phyloP scores from a whole-genome alignment of 2,113 vertebrate genomes.

The human region DNA sequence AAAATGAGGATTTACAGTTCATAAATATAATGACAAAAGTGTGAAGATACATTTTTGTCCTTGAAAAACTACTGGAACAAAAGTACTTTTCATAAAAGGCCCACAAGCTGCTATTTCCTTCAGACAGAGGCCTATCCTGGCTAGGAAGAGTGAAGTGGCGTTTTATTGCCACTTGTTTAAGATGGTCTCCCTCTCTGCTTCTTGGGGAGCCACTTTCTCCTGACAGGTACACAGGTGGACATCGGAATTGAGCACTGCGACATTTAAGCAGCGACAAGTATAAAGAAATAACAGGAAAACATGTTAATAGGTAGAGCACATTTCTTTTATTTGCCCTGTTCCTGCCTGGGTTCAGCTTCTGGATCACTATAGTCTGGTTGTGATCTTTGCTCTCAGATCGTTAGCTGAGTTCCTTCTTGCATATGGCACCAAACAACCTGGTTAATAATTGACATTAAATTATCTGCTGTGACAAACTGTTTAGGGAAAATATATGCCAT shows the following conservation, averaged over 20 bases:
- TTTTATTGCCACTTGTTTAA: conserved; percentile 72
- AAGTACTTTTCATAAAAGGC: conserved; percentile 74
- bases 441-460: conserved; percentile 43
- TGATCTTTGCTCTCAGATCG: neutral
- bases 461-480: neutral
- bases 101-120: conserved; percentile 76
- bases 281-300: neutral
- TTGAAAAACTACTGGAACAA: conserved; percentile 73
- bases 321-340: neutral
- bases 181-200: conserved; percentile 1
- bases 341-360: neutral
- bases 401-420: neutral
- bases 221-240: neutral
- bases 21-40: conserved; percentile 78
- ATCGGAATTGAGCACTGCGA: neutral
- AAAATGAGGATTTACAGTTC: conserved; percentile 75
- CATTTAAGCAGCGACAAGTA: neutral
- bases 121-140: conserved; percentile 67
- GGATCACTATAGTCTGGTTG: neutral
- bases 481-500: neutral
- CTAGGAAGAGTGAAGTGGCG: neutral
- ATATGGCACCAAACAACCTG: neutral
- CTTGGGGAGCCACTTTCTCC: neutral
- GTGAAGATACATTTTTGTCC: conserved; percentile 70
- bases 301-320: neutral